These are phyloP conservation scores for Polyodon spathula DNA, from an alignment of 2,113 vertebrate species.

Conservation along the genomic window DNA sequence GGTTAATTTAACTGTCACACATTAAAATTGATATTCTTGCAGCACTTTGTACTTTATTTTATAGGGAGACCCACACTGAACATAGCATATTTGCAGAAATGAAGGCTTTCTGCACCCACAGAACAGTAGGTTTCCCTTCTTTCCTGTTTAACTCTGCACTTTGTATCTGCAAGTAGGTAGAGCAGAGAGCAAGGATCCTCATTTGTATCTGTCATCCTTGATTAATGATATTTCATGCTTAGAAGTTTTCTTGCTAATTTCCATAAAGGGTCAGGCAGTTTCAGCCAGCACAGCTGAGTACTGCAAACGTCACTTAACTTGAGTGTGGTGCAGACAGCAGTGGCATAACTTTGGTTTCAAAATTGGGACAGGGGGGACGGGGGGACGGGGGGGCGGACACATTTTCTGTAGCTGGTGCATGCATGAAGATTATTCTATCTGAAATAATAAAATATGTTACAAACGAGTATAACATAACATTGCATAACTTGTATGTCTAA, in stretches of 20 bases:
- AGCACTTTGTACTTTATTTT: background rate
- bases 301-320: conserved; percentile 1
- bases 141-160: conserved; percentile 6
- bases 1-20: too few relatives aligned
- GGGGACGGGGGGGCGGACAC: too few relatives aligned
- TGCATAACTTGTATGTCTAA: too few relatives aligned
- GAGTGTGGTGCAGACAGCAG: background rate
- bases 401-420: too few relatives aligned
- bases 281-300: background rate
- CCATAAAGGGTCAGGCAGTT: conserved; percentile 15
- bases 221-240: conserved; percentile 34
- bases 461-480: too few relatives aligned
- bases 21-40: too few relatives aligned
- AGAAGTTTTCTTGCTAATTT: conserved; percentile 16
- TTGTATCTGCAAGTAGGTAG: conserved; percentile 26
- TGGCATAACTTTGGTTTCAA: too few relatives aligned
- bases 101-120: background rate
- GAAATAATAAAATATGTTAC: too few relatives aligned
- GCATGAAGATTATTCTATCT: too few relatives aligned
- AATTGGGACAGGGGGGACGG: too few relatives aligned
- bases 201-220: conserved; percentile 42
- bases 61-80: background rate
- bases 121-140: conserved; percentile 9
- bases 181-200: conserved; percentile 33
- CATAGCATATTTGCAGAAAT: background rate